phyloP scores from a whole-genome alignment of 1,140 invertebrate species.

The Condylostylus longicornis region DNA sequence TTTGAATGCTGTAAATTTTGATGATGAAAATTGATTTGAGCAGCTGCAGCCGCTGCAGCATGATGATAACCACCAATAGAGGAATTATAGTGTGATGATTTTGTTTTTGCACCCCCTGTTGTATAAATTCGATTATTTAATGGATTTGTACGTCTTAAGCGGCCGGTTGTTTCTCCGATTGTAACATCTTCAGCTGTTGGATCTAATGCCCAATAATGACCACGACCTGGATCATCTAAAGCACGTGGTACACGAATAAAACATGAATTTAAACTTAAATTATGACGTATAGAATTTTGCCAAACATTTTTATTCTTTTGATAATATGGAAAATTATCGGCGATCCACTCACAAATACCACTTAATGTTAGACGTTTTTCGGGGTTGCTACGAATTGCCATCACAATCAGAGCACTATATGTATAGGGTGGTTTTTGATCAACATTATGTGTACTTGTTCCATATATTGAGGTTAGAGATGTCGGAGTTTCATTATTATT shows the following conservation, averaged over 20 bases:
- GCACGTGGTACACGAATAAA: slow-evolving; percentile 22
- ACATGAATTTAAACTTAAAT: slow-evolving; percentile 40
- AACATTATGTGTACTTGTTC: no score
- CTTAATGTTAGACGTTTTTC: slow-evolving; percentile 68
- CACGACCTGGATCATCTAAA: slow-evolving; percentile 22
- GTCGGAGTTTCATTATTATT: no score
- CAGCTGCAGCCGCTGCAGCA: no score
- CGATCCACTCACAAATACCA: slow-evolving; percentile 78
- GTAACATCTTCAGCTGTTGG: slow-evolving; percentile 23
- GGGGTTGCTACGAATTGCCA: slow-evolving; percentile 87
- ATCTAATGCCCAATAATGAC: slow-evolving; percentile 26
- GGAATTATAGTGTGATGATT: no score
- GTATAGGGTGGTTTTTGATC: slow-evolving; percentile 89
- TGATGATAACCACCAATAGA: no score
- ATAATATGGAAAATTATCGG: slow-evolving; percentile 76
- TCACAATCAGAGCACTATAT: slow-evolving; percentile 91
- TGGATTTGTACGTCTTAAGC: slow-evolving; percentile 14
- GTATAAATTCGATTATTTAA: no score
- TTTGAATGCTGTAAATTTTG: slow-evolving; percentile 12
- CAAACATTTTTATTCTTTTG: slow-evolving; percentile 87
- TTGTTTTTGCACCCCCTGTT: no score
- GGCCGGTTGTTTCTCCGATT: slow-evolving; percentile 22
- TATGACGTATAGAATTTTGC: slow-evolving; percentile 96
- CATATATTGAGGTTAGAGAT: no score
- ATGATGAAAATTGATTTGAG: no score